These are phyloP conservation scores for Halictus quadricinctus DNA, from an alignment of 2,888 invertebrate genomes.

Conservation along the genomic window DNA sequence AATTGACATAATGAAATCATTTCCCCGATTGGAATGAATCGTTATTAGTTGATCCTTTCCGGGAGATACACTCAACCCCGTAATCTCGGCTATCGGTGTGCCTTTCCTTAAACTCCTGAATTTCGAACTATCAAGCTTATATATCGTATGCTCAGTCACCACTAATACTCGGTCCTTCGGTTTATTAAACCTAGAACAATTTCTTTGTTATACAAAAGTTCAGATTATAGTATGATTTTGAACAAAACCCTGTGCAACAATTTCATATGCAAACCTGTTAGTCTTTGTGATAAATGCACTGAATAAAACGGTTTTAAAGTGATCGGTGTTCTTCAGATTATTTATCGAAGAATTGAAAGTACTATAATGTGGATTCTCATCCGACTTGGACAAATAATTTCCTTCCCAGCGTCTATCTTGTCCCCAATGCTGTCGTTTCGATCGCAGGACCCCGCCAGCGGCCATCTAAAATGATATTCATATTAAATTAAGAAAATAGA, in stretches of 20 bases:
- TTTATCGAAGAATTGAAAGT: slow-evolving; percentile 87
- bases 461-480: slow-evolving; percentile 83
- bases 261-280: slow-evolving; percentile 72
- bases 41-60: slow-evolving; percentile 94
- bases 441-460: slow-evolving; percentile 89
- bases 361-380: slow-evolving; percentile 87
- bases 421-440: slow-evolving; percentile 89
- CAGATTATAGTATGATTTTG: background rate
- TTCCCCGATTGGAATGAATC: slow-evolving; percentile 92
- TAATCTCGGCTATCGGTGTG: slow-evolving; percentile 91
- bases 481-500: background rate
- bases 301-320: slow-evolving; percentile 84
- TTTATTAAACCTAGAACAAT: slow-evolving; percentile 85
- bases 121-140: slow-evolving; percentile 93
- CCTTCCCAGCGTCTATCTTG: slow-evolving; percentile 91
- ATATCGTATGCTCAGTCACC: slow-evolving; percentile 92
- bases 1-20: slow-evolving; percentile 94
- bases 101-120: slow-evolving; percentile 95
- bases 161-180: slow-evolving; percentile 94
- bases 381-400: slow-evolving; percentile 89
- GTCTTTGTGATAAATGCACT: slow-evolving; percentile 80
- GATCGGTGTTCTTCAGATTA: slow-evolving; percentile 87
- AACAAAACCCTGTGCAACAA: background rate
- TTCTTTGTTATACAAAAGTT: background rate
- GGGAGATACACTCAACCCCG: slow-evolving; percentile 93